phyloP scores from a whole-genome alignment of 2,888 invertebrate species.

The Eristalinus aeneus region DNA sequence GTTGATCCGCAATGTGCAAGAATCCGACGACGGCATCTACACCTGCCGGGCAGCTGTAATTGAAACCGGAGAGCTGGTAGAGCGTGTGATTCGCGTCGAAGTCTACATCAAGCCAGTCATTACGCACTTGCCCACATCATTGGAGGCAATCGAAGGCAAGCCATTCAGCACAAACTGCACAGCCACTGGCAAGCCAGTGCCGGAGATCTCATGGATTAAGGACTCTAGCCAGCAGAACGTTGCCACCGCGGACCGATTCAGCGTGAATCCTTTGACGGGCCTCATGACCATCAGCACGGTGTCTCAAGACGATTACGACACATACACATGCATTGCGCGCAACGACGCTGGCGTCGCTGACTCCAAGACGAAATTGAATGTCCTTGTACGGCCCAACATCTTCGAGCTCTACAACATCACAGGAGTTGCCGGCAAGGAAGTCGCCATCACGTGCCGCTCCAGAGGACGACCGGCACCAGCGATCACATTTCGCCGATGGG shows the following conservation, averaged over 20 bases:
- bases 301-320: conserved; percentile 89
- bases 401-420: conserved; percentile 89
- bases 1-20: conserved; percentile 88
- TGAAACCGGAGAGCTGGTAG: conserved; percentile 89
- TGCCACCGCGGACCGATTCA: conserved; percentile 83
- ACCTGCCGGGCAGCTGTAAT: conserved; percentile 93
- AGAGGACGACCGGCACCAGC: conserved; percentile 90
- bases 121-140: conserved; percentile 83
- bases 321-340: conserved; percentile 90
- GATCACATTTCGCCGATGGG: conserved; percentile 90
- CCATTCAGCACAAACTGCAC: conserved; percentile 88
- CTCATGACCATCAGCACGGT: conserved; percentile 88
- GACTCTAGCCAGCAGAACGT: conserved; percentile 87
- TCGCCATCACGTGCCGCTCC: conserved; percentile 88
- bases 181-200: conserved; percentile 92
- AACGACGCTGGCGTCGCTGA: conserved; percentile 89
- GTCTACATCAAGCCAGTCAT: conserved; percentile 89
- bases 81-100: conserved; percentile 90
- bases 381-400: conserved; percentile 90
- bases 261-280: conserved; percentile 87
- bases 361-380: conserved; percentile 86
- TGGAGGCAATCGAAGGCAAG: conserved; percentile 91
- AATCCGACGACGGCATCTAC: conserved; percentile 92
- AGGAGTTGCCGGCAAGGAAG: conserved; percentile 84
- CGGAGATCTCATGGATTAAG: conserved; percentile 92